Evolutionary conservation across 2,888 invertebrate species (phyloP), one percentile per base, ranked within the genome.

Genomic region (Rhyacophila evoluta): DNA sequence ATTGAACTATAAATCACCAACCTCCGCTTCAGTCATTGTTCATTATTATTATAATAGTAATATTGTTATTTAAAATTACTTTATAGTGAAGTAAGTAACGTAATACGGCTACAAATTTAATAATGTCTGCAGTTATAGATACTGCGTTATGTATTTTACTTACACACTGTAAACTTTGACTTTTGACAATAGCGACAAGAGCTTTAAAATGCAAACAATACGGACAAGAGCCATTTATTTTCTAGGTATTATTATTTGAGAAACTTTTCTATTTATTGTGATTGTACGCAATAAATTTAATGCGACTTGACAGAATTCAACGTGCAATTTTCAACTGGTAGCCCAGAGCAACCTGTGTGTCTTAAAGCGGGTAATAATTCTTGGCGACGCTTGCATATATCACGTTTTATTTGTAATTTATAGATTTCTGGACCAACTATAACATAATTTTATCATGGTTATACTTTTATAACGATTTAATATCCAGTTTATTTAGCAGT

Each of bases 291-390:
- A 55, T 55, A 55, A 55, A 55, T 55, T 33, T 10, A 55, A 55
- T 55, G 19, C 19, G 25, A 2, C 55, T 55, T 55, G 55, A 55
- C 55, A 55, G 55, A 25, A 55, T 55, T 25, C 55, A 55, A 10
- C 55, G 55, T 55, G 55, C 55, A 55, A 55, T 55, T 55, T 55
- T 55, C 55, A 55, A 55, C 55, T 55, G 55, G 55, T 55, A 55
- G 55, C 55, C 55, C 55, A 55, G 55, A 55, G 55, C 55, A 55
- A 55, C 55, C 55, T 55, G 55, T 55, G 12, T 55, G 55, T 55
- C 55, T 55, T 19, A 55, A 55, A 55, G 55, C 55, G 55, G 55
- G 55, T 12, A 55, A 55, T 55, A 55, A 55, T 55, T 55, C 55
- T 55, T 19, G 19, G 55, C 55, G 55, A 55, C 15, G 55, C 25